Conservation (phyloP, 2,888 invertebrate species). For the Lasioglossum figueresi region DNA sequence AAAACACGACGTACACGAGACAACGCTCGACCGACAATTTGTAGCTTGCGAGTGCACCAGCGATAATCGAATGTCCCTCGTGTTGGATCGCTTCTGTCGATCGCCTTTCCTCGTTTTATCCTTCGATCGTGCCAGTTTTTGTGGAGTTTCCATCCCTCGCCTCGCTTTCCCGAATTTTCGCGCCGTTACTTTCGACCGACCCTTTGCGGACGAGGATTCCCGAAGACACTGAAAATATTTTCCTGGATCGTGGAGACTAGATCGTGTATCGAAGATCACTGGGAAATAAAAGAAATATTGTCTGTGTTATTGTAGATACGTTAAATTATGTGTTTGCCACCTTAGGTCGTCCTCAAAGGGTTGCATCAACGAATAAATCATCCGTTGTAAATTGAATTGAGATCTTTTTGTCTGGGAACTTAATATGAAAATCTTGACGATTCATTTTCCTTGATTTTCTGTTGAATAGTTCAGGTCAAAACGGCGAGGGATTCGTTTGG, state of each 20-base stretch:
- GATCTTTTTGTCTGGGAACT: not conserved
- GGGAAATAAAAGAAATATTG: not conserved
- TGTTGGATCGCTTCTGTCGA: not conserved
- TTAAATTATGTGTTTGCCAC: not conserved
- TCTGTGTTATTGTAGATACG: not conserved
- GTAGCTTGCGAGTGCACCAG: not conserved
- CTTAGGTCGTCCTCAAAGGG: not conserved
- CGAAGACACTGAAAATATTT: not conserved
- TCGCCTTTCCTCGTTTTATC: not conserved
- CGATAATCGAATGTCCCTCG: not conserved
- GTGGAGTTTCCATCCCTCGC: not conserved
- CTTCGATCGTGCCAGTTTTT: slow-evolving; percentile 35
- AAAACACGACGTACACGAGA: slow-evolving; percentile 27
- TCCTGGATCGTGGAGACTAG: not conserved
- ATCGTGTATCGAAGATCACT: not conserved
- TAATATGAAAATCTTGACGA: not conserved
- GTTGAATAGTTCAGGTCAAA: not conserved
- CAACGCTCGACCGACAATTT: slow-evolving; percentile 5
- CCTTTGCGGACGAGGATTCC: not conserved
- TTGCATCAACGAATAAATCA: not conserved
- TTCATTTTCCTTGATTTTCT: not conserved
- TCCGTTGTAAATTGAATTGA: not conserved
- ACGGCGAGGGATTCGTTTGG: not conserved
- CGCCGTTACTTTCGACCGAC: not conserved
- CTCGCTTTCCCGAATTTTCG: not conserved